Evolutionary conservation across 2,888 invertebrate species (phyloP).

Genomic region (Caenorhabditis japonica): DNA sequence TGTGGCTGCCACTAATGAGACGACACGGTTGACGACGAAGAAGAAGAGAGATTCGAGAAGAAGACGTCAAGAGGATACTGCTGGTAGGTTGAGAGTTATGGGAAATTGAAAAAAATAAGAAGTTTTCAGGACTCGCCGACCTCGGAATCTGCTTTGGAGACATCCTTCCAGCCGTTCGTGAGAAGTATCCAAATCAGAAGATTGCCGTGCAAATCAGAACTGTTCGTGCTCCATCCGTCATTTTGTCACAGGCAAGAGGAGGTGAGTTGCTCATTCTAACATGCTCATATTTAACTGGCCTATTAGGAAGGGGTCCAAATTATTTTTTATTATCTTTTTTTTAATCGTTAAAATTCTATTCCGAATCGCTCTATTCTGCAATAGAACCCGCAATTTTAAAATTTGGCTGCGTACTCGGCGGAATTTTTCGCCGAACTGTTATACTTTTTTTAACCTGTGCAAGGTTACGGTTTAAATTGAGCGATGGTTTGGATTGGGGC

Average conservation of each 20-base stretch:
- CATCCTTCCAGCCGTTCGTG: slow-evolving; percentile 74
- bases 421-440: too few species aligned
- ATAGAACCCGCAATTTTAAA: too few species aligned
- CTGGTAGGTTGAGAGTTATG: slow-evolving; percentile 7
- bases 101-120: too few species aligned
- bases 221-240: slow-evolving; percentile 69
- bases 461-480: too few species aligned
- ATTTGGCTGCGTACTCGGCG: too few species aligned
- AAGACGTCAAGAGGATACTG: slow-evolving; percentile 58
- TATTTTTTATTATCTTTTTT: too few species aligned
- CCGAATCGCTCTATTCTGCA: too few species aligned
- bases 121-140: slow-evolving; percentile 63
- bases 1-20: slow-evolving; percentile 26
- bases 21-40: slow-evolving; percentile 32
- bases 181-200: slow-evolving; percentile 74
- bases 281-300: too few species aligned
- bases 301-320: too few species aligned
- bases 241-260: slow-evolving; percentile 62
- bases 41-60: slow-evolving; percentile 41
- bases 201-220: slow-evolving; percentile 68
- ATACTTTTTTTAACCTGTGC: too few species aligned
- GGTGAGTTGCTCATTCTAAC: slow-evolving; percentile 45
- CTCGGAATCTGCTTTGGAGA: slow-evolving; percentile 76
- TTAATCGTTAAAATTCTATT: background rate
- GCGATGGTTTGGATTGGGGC: too few species aligned